phyloP scores from a whole-genome alignment of 2,113 vertebrate genomes.

The Hydrochoerus hydrochaeris region DNA sequence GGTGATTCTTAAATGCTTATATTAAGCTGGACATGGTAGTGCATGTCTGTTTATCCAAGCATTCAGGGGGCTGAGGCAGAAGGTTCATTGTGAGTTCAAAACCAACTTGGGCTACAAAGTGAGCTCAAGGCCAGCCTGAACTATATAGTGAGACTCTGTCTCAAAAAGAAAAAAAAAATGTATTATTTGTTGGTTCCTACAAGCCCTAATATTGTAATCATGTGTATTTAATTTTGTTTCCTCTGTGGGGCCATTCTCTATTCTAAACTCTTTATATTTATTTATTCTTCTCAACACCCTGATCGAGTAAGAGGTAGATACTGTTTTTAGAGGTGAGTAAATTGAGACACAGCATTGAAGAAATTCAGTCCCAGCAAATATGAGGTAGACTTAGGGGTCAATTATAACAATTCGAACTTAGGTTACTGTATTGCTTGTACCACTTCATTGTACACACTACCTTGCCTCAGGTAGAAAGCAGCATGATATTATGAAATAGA shows the following conservation, averaged over 20 bases:
- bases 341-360: background rate
- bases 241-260: background rate
- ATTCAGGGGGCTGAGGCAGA: too few relatives aligned
- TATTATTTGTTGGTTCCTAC: constrained; percentile 33
- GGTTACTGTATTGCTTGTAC: background rate
- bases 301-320: background rate
- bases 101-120: too few relatives aligned
- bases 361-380: background rate
- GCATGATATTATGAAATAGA: constrained; percentile 30
- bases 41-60: too few relatives aligned
- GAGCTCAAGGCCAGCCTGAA: too few relatives aligned
- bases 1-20: background rate
- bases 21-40: background rate
- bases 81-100: too few relatives aligned
- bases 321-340: constrained; percentile 28
- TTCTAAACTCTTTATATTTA: constrained; percentile 32
- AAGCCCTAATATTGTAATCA: background rate
- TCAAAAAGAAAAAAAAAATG: background rate
- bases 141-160: too few relatives aligned
- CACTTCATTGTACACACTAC: background rate
- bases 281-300: constrained; percentile 30
- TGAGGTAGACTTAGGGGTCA: background rate
- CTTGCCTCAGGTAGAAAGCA: background rate
- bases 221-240: constrained; percentile 22
- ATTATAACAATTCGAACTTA: background rate